Evolutionary conservation across 2,113 vertebrate genomes (phyloP).

Genomic region (Miniopterus natalensis): DNA sequence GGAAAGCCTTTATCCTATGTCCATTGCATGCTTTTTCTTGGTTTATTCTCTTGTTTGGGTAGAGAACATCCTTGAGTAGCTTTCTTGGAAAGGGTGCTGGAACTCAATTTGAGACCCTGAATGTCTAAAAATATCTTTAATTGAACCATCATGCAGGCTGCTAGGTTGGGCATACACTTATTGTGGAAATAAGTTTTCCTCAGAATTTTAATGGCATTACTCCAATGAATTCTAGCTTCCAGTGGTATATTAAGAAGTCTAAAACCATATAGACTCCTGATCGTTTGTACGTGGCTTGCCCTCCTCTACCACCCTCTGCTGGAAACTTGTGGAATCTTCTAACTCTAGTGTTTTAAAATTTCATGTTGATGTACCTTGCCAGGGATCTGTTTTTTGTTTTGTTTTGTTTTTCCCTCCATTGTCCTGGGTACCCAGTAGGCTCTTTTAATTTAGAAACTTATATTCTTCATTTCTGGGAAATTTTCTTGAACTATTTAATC

Average conservation of each 20-base stretch:
- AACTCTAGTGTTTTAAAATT: slow-evolving; percentile 41
- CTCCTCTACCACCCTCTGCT: not conserved
- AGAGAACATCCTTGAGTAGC: slow-evolving; percentile 2
- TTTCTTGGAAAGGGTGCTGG: slow-evolving; percentile 2
- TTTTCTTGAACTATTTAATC: slow-evolving; percentile 49
- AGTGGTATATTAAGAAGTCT: slow-evolving; percentile 23
- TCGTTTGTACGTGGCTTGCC: slow-evolving; percentile 30
- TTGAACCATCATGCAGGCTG: not conserved
- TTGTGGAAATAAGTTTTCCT: slow-evolving; percentile 37
- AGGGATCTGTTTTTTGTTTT: slow-evolving; percentile 2
- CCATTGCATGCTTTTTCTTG: slow-evolving; percentile 9
- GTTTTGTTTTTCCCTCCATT: not conserved
- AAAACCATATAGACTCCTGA: slow-evolving; percentile 12
- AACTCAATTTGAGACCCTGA: slow-evolving; percentile 28
- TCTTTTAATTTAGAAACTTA: slow-evolving; percentile 36
- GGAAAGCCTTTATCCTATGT: not conserved
- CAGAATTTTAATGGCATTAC: slow-evolving; percentile 25
- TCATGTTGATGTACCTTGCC: not conserved
- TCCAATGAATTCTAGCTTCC: slow-evolving; percentile 26
- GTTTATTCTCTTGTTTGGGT: slow-evolving; percentile 9
- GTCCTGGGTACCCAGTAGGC: not conserved
- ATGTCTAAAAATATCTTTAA: slow-evolving; percentile 32
- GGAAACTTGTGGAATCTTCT: slow-evolving; percentile 52
- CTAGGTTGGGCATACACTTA: not conserved
- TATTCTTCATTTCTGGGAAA: slow-evolving; percentile 49